Conservation (phyloP, 2,113 vertebrate genomes). For the Drymodes brunneopygia region DNA sequence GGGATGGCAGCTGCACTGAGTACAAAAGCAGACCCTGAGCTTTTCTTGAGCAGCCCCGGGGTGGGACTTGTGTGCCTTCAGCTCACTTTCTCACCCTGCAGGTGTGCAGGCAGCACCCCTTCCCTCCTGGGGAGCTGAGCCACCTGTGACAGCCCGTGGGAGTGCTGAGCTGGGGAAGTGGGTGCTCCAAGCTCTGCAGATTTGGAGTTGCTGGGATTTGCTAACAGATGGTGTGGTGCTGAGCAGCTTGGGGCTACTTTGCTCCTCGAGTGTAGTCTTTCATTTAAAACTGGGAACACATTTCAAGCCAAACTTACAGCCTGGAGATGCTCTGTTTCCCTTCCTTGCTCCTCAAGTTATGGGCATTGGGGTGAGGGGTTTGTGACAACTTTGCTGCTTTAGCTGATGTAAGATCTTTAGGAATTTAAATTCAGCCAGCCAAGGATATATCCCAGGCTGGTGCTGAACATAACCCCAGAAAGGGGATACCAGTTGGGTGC, state of each 20-base stretch:
- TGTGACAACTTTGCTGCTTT: neutral
- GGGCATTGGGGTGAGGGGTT: neutral
- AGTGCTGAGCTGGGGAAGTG: neutral
- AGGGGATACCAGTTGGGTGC: neutral
- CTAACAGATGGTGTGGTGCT: neutral
- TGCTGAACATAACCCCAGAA: neutral
- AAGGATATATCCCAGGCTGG: neutral
- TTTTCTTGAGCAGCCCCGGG: neutral
- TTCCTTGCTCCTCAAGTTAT: neutral
- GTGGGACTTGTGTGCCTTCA: neutral
- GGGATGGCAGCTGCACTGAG: neutral
- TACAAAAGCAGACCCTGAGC: neutral
- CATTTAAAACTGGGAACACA: neutral
- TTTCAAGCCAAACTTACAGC: neutral
- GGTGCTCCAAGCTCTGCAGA: neutral
- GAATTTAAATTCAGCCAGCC: neutral
- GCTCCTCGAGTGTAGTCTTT: neutral
- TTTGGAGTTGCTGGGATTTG: neutral
- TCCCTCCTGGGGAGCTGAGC: neutral
- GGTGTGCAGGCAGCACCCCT: neutral
- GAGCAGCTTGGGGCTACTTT: neutral
- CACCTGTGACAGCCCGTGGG: neutral
- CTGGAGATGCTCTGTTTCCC: neutral
- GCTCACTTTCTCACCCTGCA: neutral
- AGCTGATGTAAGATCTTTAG: neutral